phyloP scores from a whole-genome alignment of 2,113 vertebrate genomes.

The Cisticola juncidis region DNA sequence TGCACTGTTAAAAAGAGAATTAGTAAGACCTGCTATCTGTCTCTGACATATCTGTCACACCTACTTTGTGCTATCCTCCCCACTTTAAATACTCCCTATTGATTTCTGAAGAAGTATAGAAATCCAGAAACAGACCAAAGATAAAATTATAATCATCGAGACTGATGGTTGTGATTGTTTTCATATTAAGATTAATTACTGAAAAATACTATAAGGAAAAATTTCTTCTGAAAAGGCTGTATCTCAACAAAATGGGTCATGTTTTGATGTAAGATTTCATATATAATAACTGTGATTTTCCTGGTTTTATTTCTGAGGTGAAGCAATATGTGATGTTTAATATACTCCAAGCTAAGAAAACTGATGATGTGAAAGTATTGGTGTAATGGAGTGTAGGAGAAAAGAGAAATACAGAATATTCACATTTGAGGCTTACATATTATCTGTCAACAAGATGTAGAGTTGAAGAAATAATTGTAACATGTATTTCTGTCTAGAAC shows the following conservation, averaged over 20 bases:
- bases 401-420: background rate
- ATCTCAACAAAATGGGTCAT: background rate
- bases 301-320: background rate
- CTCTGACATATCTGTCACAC: background rate
- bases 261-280: background rate
- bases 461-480: background rate
- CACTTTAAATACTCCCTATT: background rate
- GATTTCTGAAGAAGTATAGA: background rate
- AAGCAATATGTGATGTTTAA: background rate
- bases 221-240: background rate
- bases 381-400: background rate
- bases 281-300: background rate
- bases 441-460: background rate
- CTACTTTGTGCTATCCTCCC: background rate
- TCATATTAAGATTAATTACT: background rate
- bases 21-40: background rate
- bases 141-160: background rate
- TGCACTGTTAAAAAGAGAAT: rapidly evolving
- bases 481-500: background rate
- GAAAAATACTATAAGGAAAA: background rate
- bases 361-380: background rate
- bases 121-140: background rate
- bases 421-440: background rate
- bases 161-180: background rate
- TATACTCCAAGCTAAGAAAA: background rate